Evolutionary conservation across 1,140 invertebrate genomes (phyloP), one percentile per base, ranked within the genome.

Genomic region (Drosophila saltans): DNA sequence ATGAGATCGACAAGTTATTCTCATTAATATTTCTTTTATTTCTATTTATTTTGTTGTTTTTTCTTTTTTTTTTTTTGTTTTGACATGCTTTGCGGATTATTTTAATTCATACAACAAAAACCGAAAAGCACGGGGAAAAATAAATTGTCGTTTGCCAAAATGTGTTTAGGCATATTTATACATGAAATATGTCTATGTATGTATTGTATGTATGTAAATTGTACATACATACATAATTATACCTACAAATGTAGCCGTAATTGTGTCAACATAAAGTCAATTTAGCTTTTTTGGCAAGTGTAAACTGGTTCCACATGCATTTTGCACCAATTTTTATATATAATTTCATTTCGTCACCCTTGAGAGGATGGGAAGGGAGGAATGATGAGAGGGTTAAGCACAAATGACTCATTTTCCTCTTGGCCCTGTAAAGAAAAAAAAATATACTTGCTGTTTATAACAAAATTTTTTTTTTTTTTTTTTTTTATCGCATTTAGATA

Each of bases 81-180:
- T 64, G 72, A 60, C 72, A 75, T 64, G 82, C 56, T 78, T 41
- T 81, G 75, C 66, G 45, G 6, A 40, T 78, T 52, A 69, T 63
- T 86, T 86, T 75, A 81, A 86, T 86, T 85, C 65, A 24, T 52
- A 69, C 66, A 85, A 62, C 48, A 60, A 39, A 36, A 62, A 39
- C 28, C 2, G 0, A 30, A 30, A 30, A 30, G 4, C 28, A 7
- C 3, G 33, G 33, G 33, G 33, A 7, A 72, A 56, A 36, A 45
- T 57, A 59, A 66, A 36, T 26, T 70, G 45, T 52, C 45, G 45
- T 59, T 66, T 77, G 71, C 70, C 65, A 77, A 76, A 75, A 66
- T 85, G 86, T 86, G 81, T 86, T 85, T 84, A 81, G 56, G 16
- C 16, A 66, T 60, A 84, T 75, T 86, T 81, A 75, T 71, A 72